Percentiles rank a stretch among this genome's conserved stretches.
phyloP scores from a whole-genome alignment of 2,888 invertebrate genomes.

The Polietes domitor region DNA sequence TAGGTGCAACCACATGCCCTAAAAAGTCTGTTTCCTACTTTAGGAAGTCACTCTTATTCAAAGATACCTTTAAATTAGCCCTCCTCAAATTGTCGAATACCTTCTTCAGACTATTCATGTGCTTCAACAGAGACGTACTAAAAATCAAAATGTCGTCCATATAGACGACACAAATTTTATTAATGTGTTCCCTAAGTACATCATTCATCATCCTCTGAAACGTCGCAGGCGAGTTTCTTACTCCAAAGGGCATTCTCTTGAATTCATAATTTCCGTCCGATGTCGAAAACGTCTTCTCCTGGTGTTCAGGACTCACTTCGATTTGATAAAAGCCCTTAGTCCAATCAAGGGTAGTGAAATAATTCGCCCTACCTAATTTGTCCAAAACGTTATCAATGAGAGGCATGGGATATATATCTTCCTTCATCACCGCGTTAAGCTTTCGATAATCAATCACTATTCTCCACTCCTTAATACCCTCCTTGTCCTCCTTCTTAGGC shows the following conservation, averaged over 20 bases:
- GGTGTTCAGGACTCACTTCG: conserved; percentile 19
- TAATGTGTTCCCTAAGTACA: conserved; percentile 5
- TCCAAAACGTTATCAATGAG: neutral
- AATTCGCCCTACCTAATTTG: neutral
- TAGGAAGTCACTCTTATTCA: conserved; percentile 52
- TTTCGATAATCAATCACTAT: neutral
- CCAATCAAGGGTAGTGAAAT: neutral
- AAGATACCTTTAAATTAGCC: conserved; percentile 55
- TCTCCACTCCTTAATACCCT: neutral
- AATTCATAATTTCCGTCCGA: neutral
- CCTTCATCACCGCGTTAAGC: neutral
- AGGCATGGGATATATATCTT: conserved; percentile 11
- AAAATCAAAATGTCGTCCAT: conserved; percentile 35
- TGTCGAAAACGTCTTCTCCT: conserved; percentile 14
- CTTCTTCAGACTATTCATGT: neutral
- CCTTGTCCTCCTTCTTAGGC: neutral
- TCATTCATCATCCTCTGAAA: conserved; percentile 4
- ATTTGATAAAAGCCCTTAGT: conserved; percentile 34
- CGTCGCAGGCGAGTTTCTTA: conserved; percentile 15
- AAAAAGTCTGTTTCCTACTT: conserved; percentile 50
- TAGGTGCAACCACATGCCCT: conserved; percentile 63
- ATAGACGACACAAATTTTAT: conserved; percentile 23
- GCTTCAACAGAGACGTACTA: neutral
- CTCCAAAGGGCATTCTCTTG: conserved; percentile 1
- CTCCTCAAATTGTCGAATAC: neutral